Evolutionary conservation across 2,888 invertebrate species (phyloP).

Genomic region (Ischnura elegans): DNA sequence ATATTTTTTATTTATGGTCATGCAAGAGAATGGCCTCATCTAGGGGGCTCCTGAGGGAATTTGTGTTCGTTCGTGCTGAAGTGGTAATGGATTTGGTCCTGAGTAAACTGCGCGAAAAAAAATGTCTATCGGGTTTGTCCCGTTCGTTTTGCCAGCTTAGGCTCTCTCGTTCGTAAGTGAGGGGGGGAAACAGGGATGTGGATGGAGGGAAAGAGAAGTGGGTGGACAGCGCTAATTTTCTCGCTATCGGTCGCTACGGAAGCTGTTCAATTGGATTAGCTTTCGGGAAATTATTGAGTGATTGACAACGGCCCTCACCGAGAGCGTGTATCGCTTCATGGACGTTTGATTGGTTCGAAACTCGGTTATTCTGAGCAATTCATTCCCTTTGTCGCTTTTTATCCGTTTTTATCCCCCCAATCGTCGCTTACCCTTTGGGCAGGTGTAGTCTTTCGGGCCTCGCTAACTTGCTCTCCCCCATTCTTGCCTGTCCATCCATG

Average conservation of each 20-base stretch:
- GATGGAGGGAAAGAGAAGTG: background rate
- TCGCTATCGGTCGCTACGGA: background rate
- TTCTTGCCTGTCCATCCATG: background rate
- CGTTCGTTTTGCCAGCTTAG: background rate
- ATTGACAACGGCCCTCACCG: background rate
- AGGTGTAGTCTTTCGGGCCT: background rate
- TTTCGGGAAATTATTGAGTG: conserved; percentile 14
- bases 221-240: background rate
- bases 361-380: conserved; percentile 44
- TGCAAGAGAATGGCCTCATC: no score
- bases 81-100: background rate
- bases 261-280: conserved; percentile 14
- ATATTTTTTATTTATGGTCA: no score
- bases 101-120: background rate
- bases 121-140: background rate
- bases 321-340: background rate
- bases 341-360: conserved; percentile 46
- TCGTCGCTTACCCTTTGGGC: background rate
- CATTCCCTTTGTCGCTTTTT: conserved; percentile 1
- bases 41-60: no score
- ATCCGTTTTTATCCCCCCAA: background rate
- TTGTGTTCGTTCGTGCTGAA: background rate
- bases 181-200: background rate
- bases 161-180: background rate
- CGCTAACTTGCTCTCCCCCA: background rate